Conservation (phyloP, 2,113 vertebrate genomes). For the Campylomormyrus numenius region DNA sequence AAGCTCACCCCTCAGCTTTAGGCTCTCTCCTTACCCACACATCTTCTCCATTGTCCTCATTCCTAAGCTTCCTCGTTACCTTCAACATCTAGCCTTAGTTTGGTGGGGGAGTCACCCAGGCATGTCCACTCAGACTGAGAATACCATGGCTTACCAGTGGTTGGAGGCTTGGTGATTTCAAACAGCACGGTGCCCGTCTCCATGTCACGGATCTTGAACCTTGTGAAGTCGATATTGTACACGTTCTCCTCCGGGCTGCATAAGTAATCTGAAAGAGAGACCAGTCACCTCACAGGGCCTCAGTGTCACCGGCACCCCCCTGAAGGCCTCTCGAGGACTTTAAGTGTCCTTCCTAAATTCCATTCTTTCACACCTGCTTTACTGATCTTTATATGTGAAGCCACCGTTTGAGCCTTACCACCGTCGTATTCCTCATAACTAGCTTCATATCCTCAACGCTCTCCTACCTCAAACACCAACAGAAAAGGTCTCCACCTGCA, state of each 20-base stretch:
- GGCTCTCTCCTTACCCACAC: not conserved
- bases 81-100: not conserved
- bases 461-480: not conserved
- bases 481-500: not conserved
- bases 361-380: not conserved
- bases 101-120: not conserved
- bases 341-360: not conserved
- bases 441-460: not conserved
- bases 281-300: not conserved
- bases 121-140: not conserved
- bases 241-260: slow-evolving; percentile 88
- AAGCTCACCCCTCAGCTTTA: not conserved
- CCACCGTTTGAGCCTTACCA: not conserved
- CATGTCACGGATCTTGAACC: slow-evolving; percentile 98
- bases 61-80: not conserved
- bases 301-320: not conserved
- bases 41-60: not conserved
- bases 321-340: not conserved
- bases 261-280: slow-evolving; percentile 72
- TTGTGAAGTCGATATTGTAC: slow-evolving; percentile 92
- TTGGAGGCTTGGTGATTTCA: slow-evolving; percentile 94
- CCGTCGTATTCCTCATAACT: not conserved
- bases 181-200: slow-evolving; percentile 91
- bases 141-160: slow-evolving; percentile 57
- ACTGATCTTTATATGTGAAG: not conserved